Base-by-base conservation (phyloP, 2,888 invertebrate genomes). In the Gasteruption jaculator region DNA sequence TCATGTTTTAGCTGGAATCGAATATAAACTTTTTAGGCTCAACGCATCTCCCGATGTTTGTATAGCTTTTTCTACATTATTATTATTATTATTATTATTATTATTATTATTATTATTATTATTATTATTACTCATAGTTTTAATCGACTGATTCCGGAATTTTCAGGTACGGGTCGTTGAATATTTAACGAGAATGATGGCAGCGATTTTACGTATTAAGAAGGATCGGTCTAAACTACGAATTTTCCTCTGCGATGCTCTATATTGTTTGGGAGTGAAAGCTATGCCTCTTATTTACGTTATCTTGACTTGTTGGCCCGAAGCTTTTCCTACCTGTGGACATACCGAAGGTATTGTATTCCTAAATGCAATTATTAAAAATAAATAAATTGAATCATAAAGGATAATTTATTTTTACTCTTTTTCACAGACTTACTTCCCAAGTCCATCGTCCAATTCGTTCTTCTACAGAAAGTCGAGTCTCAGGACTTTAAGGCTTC, bases 241-340 rank as follows among this genome's bases (percentile, higher is more conserved):
- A 44, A 64, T 68, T 38, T 62, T 74, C 46, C 71, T 72, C 48
- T 71, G 72, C 44, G 72, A 74, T 51, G 70, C 71, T 29, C 57
- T 75, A 24, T 76, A 74, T 49, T 71, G 66, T 45, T 62, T 69
- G 45, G 67, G 63, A 18, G 51, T 71, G 31, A 56, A 66, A 26
- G 68, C 72, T 10, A 43, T 68, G 6, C 58, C 66, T 12, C 51
- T 72, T 41, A 57, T 76, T 24, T 68, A 71, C 46, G 60, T 57
- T 4, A 66, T 70, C 24, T 50, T 75, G 8, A 68, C 65, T 14
- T 68, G 66, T 25, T 76, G 76, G 76, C 64, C 68, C 11, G 74
- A 75, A 58, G 63, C 74, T 16, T 51, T 75, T 15, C 75, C 75
- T 6, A 58, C 58, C 41, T 61, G 57, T 34, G 51, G 53, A n/a